Evolutionary conservation across 2,113 vertebrate genomes (phyloP).

Genomic region (Catharus bicknelli): DNA sequence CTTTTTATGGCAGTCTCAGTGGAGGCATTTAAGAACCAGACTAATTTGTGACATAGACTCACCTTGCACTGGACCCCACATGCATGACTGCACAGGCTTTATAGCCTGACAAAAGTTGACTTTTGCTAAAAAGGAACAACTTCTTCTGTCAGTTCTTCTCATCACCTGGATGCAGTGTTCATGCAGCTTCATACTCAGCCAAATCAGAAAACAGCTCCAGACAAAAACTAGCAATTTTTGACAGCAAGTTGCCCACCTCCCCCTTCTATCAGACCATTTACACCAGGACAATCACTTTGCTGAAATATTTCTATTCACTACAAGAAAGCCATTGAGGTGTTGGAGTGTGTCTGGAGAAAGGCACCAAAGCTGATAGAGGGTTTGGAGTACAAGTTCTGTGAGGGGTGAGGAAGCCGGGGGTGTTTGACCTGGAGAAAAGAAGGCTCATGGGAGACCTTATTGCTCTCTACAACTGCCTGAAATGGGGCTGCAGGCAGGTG

Average conservation of each 20-base stretch:
- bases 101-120: background rate
- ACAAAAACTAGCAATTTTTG: background rate
- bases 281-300: background rate
- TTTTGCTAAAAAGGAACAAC: background rate
- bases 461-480: rapidly evolving
- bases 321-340: background rate
- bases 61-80: background rate
- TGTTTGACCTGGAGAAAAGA: background rate
- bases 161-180: background rate
- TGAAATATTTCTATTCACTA: background rate
- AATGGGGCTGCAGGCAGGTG: background rate
- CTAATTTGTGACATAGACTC: background rate
- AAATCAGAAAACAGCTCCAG: background rate
- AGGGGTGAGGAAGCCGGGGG: background rate
- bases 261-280: background rate
- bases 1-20: background rate
- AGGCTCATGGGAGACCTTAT: background rate
- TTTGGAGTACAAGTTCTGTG: background rate
- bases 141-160: background rate
- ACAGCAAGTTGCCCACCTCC: background rate
- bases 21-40: background rate
- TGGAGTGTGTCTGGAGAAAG: background rate
- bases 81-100: background rate
- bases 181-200: background rate
- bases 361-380: background rate